Base-by-base conservation (phyloP, 2,113 vertebrate species). In the Dipodomys stephensi region DNA sequence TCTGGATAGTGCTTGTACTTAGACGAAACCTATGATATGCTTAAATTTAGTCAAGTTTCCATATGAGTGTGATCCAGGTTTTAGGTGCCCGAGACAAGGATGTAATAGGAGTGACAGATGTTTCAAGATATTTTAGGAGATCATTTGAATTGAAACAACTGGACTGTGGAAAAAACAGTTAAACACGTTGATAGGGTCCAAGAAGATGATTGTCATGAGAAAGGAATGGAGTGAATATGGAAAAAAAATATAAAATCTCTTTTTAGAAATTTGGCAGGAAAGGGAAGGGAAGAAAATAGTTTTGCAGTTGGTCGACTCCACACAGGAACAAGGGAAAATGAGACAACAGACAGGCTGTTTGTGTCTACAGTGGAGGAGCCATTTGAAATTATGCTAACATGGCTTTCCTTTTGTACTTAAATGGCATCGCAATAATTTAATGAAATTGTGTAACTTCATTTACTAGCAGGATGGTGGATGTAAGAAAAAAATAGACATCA, bases 391-490 rank as follows among this genome's bases (percentile, higher is more conserved):
- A 90, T 49, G 16, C 28, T 77, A 27, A 35, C 57, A 49, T 72
- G 78, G 28, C 72, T 95, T 94, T 76, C 13, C 16, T 74, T 87
- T 84, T 82, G 87, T 86, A 62, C 86, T 91, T 88, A 74, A 92
- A 85, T 95, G 89, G 82, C 80, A 62, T 94, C 78, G 73, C 73
- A 93, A 77, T 88, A 85, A 93, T 95, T 79, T 74, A 96, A 94
- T 91, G 87, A 95, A 92, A 69, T 22, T 25, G 8, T 72, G 35
- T 89, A 89, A 93, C 81, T 94, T 96, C 73, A 82, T 92, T 94
- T 96, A 73, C 84, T 62, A 82, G 91, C 71, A 95, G 77, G 77
- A 90, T 91, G 74, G 25, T 76, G 23, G 78, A 93, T 82, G 57
- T 79, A 73, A 94, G 71, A 93, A 93, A 92, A 68, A 76, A 74